phyloP scores from a whole-genome alignment of 1,140 invertebrate species.

The Heterodera schachtii region DNA sequence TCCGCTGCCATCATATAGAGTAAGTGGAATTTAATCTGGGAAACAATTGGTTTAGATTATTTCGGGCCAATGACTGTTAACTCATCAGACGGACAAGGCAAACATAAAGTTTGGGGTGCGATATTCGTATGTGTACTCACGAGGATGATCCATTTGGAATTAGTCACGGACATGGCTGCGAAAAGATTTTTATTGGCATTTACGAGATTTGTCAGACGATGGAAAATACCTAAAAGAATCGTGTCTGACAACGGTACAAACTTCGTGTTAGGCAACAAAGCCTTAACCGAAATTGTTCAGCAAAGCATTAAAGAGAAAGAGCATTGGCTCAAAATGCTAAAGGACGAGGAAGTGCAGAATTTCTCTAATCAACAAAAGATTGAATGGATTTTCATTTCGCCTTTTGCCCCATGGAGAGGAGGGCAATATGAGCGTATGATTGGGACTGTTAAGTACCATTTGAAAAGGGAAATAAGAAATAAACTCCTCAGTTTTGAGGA shows the following conservation, averaged over 20 bases:
- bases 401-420: neutral
- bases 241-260: too few species aligned
- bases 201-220: too few species aligned
- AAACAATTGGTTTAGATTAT: neutral
- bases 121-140: neutral
- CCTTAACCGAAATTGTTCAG: too few species aligned
- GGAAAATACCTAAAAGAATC: too few species aligned
- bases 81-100: neutral
- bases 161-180: neutral
- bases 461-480: constrained; percentile 16
- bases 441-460: neutral
- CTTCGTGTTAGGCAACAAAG: too few species aligned
- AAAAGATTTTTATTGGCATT: too few species aligned
- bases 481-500: constrained; percentile 16
- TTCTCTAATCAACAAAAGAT: neutral
- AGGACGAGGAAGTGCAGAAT: neutral
- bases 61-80: constrained; percentile 5
- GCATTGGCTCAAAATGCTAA: too few species aligned
- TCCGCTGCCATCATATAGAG: neutral
- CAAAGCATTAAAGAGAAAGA: too few species aligned
- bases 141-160: neutral
- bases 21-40: neutral
- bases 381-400: neutral
- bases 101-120: constrained; percentile 10
- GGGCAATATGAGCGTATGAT: constrained; percentile 3